phyloP scores from a whole-genome alignment of 2,113 vertebrate species.

The Hucho hucho region DNA sequence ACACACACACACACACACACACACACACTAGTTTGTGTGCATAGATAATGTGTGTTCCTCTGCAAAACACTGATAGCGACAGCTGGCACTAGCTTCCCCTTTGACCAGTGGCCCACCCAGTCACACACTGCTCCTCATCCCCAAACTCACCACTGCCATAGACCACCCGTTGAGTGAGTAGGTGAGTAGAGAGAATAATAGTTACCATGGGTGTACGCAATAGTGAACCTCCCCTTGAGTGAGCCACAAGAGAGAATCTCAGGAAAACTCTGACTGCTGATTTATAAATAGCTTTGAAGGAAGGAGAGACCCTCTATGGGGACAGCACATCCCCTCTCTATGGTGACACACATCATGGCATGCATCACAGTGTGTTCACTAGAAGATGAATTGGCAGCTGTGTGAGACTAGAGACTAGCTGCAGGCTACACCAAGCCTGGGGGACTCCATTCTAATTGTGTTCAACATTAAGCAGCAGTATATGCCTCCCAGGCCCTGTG shows the following conservation, averaged over 20 bases:
- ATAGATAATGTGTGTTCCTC: slow-evolving; percentile 47
- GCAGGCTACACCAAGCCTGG: slow-evolving; percentile 12
- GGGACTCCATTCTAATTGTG: slow-evolving; percentile 27
- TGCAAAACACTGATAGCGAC: slow-evolving; percentile 43
- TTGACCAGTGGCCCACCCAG: neutral
- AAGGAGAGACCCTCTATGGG: neutral
- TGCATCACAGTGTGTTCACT: slow-evolving; percentile 22
- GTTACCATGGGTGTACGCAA: neutral
- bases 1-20: too few species aligned
- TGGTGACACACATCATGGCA: neutral
- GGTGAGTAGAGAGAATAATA: neutral
- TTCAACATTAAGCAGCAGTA: slow-evolving; percentile 31
- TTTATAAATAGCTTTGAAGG: slow-evolving; percentile 3
- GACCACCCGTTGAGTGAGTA: neutral
- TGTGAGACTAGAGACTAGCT: slow-evolving; percentile 18
- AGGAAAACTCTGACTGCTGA: neutral
- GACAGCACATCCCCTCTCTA: too few species aligned
- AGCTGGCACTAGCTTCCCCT: slow-evolving; percentile 43
- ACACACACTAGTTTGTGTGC: slow-evolving; percentile 23
- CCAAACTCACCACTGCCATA: neutral
- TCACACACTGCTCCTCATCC: neutral
- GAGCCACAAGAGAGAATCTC: neutral
- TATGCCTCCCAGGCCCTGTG: neutral
- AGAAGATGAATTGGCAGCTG: slow-evolving; percentile 41
- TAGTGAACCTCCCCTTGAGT: neutral